phyloP scores from a whole-genome alignment of 2,113 vertebrate species.

The Grallaria varia region DNA sequence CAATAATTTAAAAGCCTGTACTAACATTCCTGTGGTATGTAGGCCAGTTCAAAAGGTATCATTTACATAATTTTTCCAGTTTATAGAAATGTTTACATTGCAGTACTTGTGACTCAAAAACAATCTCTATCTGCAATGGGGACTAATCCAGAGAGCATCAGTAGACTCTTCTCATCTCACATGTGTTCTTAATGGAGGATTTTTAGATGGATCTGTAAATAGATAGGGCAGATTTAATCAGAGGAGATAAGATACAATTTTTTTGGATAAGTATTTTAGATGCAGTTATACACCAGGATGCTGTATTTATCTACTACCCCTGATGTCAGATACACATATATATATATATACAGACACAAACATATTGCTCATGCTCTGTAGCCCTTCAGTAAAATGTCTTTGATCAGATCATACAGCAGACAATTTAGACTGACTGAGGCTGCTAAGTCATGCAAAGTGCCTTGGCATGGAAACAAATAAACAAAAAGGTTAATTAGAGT shows the following conservation, averaged over 20 bases:
- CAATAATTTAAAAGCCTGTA: conserved; percentile 62
- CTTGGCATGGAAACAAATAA: not conserved
- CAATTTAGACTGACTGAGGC: not conserved
- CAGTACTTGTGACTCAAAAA: not conserved
- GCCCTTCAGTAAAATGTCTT: not conserved
- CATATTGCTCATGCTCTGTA: not conserved
- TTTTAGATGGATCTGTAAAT: conserved; percentile 79
- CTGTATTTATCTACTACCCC: not conserved
- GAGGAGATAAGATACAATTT: not conserved
- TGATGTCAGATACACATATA: not conserved
- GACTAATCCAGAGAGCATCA: not conserved
- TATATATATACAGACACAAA: not conserved
- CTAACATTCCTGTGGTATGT: conserved; percentile 20
- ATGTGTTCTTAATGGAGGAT: conserved; percentile 78
- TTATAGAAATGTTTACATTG: not conserved
- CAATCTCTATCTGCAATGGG: not conserved
- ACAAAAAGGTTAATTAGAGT: not conserved
- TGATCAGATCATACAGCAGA: not conserved
- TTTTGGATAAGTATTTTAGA: not conserved
- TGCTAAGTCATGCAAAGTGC: not conserved
- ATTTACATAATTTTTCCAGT: not conserved
- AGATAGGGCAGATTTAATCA: not conserved
- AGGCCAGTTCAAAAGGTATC: conserved; percentile 2
- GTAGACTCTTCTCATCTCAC: conserved; percentile 69
- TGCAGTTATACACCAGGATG: not conserved